Percentiles rank a stretch among this genome's conserved stretches.
phyloP scores from a whole-genome alignment of 37 sponge, comb jelly and placozoan species.

The Theonella swinhoei region DNA sequence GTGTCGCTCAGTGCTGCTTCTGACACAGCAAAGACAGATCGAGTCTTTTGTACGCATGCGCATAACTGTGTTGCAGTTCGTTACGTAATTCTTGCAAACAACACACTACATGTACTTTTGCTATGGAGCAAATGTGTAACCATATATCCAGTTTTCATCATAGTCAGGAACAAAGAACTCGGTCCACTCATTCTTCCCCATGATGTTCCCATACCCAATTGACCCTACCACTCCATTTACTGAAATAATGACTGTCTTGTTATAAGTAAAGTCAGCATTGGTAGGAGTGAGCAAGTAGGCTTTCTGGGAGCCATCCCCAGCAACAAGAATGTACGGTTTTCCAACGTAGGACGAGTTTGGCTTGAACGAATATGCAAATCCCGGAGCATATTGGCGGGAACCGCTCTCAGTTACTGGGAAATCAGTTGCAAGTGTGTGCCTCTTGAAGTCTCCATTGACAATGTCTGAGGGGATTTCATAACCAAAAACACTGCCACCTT shows the following conservation, averaged over 20 bases:
- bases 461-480: conserved; percentile 46
- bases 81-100: too few species aligned
- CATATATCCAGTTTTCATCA: conserved; percentile 25
- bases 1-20: too few species aligned
- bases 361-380: conserved; percentile 38
- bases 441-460: conserved; percentile 23
- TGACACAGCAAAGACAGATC: background rate
- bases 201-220: conserved; percentile 18
- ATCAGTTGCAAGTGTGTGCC: conserved; percentile 23
- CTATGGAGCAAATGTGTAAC: conserved; percentile 58
- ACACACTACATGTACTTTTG: background rate
- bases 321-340: conserved; percentile 42
- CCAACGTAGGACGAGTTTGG: conserved; percentile 19
- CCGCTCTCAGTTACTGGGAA: conserved; percentile 42
- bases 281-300: conserved; percentile 44
- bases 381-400: conserved; percentile 41
- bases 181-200: conserved; percentile 27
- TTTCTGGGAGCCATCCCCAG: conserved; percentile 57
- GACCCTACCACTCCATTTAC: conserved; percentile 42
- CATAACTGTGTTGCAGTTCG: too few species aligned
- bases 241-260: conserved; percentile 19
- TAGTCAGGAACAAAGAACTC: conserved; percentile 65
- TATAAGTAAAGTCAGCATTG: conserved; percentile 21
- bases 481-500: conserved; percentile 38
- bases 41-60: background rate